Percentiles rank a stretch among this genome's conserved stretches.
phyloP scores from a whole-genome alignment of 23 tunicate genomes.

The Diplosoma virens region DNA sequence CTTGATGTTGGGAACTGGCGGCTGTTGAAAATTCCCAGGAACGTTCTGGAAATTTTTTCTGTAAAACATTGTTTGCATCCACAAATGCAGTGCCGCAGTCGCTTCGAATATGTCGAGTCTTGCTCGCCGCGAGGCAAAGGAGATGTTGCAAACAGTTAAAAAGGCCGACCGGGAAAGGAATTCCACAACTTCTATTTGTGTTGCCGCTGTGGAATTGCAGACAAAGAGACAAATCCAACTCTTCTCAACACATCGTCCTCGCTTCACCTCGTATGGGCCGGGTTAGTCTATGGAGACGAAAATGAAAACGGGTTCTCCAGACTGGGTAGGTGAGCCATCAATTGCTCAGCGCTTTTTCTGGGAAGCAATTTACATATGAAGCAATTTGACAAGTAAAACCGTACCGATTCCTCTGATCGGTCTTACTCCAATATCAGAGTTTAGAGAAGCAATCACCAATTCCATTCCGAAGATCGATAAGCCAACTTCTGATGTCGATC shows the following conservation, averaged over 20 bases:
- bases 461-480: neutral
- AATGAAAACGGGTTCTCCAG: neutral
- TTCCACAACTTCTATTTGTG: neutral
- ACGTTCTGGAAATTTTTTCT: neutral
- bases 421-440: slow-evolving; percentile 1
- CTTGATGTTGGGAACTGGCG: neutral
- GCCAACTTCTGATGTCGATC: neutral
- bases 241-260: neutral
- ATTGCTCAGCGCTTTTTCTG: neutral
- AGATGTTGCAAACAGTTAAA: neutral
- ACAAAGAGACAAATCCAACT: neutral
- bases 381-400: neutral
- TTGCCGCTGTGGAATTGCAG: neutral
- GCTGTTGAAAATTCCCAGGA: neutral
- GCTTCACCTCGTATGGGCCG: neutral
- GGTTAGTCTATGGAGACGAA: neutral
- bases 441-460: neutral
- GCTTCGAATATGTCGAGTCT: neutral
- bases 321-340: neutral
- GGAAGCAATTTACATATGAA: neutral
- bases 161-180: neutral
- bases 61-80: neutral
- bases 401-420: neutral
- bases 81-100: neutral
- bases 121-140: neutral